Evolutionary conservation across 2,797 vertebrate species (phyloP), one percentile per base, ranked within the genome.

Genomic region (Coranthus polyacanthus): DNA sequence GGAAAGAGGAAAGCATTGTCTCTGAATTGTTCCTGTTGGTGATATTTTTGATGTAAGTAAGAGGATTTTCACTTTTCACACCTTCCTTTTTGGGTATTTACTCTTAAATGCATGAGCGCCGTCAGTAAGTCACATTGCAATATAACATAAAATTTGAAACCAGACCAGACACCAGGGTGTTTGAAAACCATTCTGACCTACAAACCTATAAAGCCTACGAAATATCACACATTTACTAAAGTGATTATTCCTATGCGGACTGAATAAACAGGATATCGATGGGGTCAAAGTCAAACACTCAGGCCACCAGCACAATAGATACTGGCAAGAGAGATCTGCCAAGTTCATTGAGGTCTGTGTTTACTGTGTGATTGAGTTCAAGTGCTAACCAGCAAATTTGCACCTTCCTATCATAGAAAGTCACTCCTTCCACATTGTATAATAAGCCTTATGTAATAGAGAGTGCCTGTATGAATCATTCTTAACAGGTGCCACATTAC

Each of bases 241-340:
- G 79, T 84, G 86, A 86, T 91, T 90, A 89, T 83, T 86, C 74
- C 74, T 60, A 78, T 81, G 75, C 76, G 74, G 82, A 89, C 90
- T 90, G 90, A 92, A 89, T 85, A 92, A 92, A 90, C 84, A 89
- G 87, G 88, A 91, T 90, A 91, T 87, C 8, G 53, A 88, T 82
- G 77, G 65, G 32, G 72, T 75, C 75, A 71, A 81, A 86, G 72
- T 60, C 81, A 89, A 91, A 90, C 82, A 88, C 60, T 55, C 66
- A 16, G 60, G 62, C 75, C 81, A 76, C 73, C 76, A 66, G 82
- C 66, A 81, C 55, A 61, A 76, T 54, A 85, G 82, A 89, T 81
- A 78, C 78, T 24, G 64, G 76, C 65, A 47, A 24, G 68, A 85
- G 84, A 86, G 75, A 83, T 78, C 82, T 89, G 89, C 89, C 91